Conservation (phyloP, 2,888 invertebrate species). For the Mallateleia sp. region DNA sequence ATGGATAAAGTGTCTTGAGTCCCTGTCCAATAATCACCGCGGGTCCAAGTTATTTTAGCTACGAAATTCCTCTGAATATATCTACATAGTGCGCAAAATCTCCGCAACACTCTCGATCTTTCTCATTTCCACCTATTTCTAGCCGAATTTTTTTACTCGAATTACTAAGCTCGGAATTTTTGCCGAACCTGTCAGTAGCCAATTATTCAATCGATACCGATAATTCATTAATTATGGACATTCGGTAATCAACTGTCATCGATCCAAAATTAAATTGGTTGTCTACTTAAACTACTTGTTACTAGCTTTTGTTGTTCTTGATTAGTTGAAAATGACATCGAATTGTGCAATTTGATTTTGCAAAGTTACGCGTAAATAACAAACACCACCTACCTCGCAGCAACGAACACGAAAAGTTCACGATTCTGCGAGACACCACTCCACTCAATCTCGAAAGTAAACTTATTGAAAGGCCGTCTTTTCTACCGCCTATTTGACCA, state of each 20-base stretch:
- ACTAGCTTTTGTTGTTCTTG: too few species aligned
- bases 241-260: background rate
- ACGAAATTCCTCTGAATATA: constrained; percentile 89
- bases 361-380: background rate
- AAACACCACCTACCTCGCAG: constrained; percentile 42
- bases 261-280: background rate
- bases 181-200: too few species aligned
- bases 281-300: too few species aligned
- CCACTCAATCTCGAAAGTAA: constrained; percentile 67
- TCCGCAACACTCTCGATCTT: constrained; percentile 80
- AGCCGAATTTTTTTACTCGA: constrained; percentile 48
- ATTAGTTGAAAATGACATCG: background rate
- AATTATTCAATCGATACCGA: too few species aligned
- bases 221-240: too few species aligned
- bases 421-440: constrained; percentile 55
- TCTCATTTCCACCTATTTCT: constrained; percentile 70
- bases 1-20: constrained; percentile 43
- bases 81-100: constrained; percentile 87
- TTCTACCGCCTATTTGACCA: constrained; percentile 64
- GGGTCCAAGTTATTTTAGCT: constrained; percentile 87
- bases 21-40: constrained; percentile 80
- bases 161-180: constrained; percentile 28
- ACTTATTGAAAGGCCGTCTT: constrained; percentile 68
- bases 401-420: constrained; percentile 46
- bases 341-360: background rate